Percentiles rank a stretch among this genome's conserved stretches.
phyloP scores from a whole-genome alignment of 2,888 invertebrate genomes.

The Spisula solida region DNA sequence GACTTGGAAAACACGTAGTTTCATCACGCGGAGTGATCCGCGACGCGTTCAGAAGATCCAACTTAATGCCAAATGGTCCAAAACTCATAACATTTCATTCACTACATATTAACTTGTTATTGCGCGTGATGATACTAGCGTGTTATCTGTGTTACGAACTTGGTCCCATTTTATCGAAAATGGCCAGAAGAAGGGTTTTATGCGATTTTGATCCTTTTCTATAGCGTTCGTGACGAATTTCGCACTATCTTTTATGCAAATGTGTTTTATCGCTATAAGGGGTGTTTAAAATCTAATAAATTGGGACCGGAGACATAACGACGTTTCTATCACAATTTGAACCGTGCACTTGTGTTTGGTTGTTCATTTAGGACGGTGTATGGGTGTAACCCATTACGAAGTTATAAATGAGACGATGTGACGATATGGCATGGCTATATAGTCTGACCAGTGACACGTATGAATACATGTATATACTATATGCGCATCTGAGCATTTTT shows the following conservation, averaged over 20 bases:
- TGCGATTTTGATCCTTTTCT: slow-evolving; percentile 66
- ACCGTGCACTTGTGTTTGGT: background rate
- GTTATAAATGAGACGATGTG: background rate
- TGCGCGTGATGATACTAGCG: slow-evolving; percentile 64
- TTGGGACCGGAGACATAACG: background rate
- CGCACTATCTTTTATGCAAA: slow-evolving; percentile 70
- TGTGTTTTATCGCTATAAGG: slow-evolving; percentile 61
- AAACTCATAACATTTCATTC: slow-evolving; percentile 72
- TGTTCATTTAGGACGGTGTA: background rate
- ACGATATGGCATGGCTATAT: background rate
- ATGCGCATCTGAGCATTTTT: background rate
- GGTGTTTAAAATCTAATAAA: slow-evolving; percentile 70
- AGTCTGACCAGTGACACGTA: background rate
- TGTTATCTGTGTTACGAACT: slow-evolving; percentile 70
- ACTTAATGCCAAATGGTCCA: slow-evolving; percentile 65
- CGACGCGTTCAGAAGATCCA: slow-evolving; percentile 47
- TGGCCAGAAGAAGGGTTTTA: slow-evolving; percentile 63
- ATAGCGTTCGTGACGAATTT: slow-evolving; percentile 62
- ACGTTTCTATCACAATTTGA: slow-evolving; percentile 8
- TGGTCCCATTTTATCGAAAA: slow-evolving; percentile 74
- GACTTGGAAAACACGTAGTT: slow-evolving; percentile 66
- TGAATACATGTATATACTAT: background rate
- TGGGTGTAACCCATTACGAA: slow-evolving; percentile 12
- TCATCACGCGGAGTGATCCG: slow-evolving; percentile 65
- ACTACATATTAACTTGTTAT: slow-evolving; percentile 75